Evolutionary conservation across 2,797 vertebrate genomes (phyloP).

Genomic region (Pseudochromis fuscus): DNA sequence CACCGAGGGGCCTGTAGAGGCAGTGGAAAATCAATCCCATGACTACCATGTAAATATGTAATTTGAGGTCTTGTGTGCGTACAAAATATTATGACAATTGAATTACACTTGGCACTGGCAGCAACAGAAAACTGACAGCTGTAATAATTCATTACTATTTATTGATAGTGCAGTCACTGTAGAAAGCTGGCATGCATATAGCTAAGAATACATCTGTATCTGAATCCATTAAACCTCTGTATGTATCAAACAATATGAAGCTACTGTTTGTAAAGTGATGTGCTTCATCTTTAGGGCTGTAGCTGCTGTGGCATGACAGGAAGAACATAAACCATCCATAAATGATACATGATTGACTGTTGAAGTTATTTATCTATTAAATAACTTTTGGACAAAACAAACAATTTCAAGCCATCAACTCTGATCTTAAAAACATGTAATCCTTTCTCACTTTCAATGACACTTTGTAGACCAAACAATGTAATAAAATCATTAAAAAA

Average conservation of each 20-base stretch:
- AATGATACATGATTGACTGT: no score
- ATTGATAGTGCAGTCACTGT: no score
- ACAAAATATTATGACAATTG: conserved; percentile 3
- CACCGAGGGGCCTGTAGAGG: conserved; percentile 16
- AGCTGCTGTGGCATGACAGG: no score
- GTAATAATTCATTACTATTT: neutral
- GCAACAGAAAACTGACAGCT: neutral
- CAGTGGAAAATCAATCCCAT: conserved; percentile 30
- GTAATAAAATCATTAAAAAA: no score
- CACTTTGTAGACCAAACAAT: no score
- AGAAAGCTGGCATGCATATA: neutral
- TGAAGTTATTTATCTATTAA: no score
- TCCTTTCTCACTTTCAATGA: no score
- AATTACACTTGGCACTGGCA: conserved; percentile 1
- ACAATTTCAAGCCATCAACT: no score
- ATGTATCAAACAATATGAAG: neutral
- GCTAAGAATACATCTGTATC: neutral
- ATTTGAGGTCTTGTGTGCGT: conserved; percentile 29
- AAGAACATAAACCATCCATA: neutral
- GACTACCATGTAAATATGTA: conserved; percentile 13
- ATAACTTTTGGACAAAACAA: no score
- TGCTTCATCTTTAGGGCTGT: no score
- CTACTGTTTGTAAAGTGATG: neutral
- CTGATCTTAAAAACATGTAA: no score
- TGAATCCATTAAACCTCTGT: neutral